These are phyloP conservation scores for Bolinopsis microptera DNA, from an alignment of 37 sponge, comb jelly and placozoan species.

Conservation along the genomic window DNA sequence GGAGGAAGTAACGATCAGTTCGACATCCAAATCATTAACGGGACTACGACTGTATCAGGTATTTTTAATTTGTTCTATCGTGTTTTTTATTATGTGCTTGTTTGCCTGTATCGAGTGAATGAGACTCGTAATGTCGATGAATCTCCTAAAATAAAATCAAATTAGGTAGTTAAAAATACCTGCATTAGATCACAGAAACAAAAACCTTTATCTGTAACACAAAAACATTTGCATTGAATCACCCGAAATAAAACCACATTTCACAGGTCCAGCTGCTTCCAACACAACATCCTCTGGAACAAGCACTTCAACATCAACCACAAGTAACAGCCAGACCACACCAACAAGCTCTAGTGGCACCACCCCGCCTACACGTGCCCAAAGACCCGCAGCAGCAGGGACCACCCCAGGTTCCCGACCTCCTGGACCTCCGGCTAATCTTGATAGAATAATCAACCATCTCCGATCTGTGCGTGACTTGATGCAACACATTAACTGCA, in stretches of 20 bases:
- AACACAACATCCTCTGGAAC: neutral
- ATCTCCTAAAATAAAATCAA: too few relatives aligned
- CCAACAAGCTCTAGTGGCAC: neutral
- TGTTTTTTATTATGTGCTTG: too few relatives aligned
- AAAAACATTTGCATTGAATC: too few relatives aligned
- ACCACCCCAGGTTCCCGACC: neutral
- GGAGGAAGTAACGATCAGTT: conserved; percentile 23
- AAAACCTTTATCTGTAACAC: too few relatives aligned
- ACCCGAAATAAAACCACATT: too few relatives aligned
- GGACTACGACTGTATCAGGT: neutral
- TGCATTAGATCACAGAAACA: too few relatives aligned
- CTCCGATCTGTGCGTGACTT: conserved; percentile 54
- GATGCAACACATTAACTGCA: conserved; percentile 66
- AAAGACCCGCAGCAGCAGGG: neutral
- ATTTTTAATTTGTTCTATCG: too few relatives aligned
- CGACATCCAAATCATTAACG: conserved; percentile 39
- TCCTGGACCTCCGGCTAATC: conserved; percentile 37
- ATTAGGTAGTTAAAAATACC: too few relatives aligned
- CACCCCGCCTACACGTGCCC: neutral
- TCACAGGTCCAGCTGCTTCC: neutral
- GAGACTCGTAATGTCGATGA: too few relatives aligned
- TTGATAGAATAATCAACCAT: conserved; percentile 33
- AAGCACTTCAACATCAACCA: neutral
- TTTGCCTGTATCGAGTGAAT: too few relatives aligned
- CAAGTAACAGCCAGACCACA: neutral